A percentile compares a stretch with the other conserved stretches of the same genome.
These are phyloP conservation scores for Malurus elegans DNA, from an alignment of 2,113 vertebrate genomes.

Conservation along the genomic window DNA sequence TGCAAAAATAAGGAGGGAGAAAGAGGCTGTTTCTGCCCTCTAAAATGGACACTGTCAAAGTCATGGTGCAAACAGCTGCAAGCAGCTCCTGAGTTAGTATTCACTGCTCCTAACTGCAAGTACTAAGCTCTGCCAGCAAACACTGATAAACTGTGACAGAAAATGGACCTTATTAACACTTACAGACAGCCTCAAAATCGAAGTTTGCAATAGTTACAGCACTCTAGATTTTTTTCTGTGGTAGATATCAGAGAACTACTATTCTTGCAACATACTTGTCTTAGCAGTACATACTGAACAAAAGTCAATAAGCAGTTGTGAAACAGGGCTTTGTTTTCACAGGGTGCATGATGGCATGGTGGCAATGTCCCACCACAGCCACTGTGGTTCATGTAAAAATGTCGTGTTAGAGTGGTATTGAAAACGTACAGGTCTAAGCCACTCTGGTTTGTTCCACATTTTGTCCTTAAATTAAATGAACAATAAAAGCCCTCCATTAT, in stretches of 20 bases:
- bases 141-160: neutral
- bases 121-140: neutral
- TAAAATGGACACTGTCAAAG: neutral
- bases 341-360: neutral
- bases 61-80: neutral
- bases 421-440: neutral
- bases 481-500: neutral
- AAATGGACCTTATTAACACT: neutral
- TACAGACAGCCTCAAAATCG: neutral
- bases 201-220: neutral
- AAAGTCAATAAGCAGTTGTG: neutral
- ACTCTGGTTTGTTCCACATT: neutral
- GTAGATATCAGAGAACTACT: neutral
- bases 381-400: neutral
- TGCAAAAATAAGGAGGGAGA: neutral
- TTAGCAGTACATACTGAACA: neutral
- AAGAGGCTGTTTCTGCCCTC: neutral
- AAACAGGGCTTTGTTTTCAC: neutral
- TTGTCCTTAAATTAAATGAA: neutral
- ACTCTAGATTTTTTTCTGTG: neutral
- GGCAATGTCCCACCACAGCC: neutral
- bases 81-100: neutral
- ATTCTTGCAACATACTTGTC: neutral
- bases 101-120: neutral
- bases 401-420: neutral